phyloP scores from a whole-genome alignment of 2,113 vertebrate genomes.

The Otocyon megalotis region DNA sequence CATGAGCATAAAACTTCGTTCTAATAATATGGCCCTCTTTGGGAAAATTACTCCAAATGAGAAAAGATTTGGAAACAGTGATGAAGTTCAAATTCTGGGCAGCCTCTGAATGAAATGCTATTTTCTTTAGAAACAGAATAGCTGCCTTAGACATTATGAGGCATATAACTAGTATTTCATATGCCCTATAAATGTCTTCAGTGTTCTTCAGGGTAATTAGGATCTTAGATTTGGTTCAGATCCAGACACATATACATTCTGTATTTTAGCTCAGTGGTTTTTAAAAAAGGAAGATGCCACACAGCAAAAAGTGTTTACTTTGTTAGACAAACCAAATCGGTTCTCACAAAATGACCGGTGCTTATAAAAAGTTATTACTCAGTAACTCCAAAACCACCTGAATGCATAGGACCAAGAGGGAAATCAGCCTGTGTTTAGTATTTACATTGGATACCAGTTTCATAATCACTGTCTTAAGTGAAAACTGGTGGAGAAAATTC shows the following conservation, averaged over 20 bases:
- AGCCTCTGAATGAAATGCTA: constrained; percentile 70
- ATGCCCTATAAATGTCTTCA: constrained; percentile 63
- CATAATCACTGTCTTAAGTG: constrained; percentile 64
- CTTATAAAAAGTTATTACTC: constrained; percentile 67
- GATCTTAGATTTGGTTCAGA: constrained; percentile 74
- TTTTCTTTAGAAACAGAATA: constrained; percentile 71
- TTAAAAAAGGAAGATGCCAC: constrained; percentile 56
- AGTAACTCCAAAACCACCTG: constrained; percentile 51
- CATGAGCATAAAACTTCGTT: constrained; percentile 29
- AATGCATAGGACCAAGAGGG: constrained; percentile 75
- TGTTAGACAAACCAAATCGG: constrained; percentile 63
- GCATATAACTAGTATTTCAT: neutral
- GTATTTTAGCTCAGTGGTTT: constrained; percentile 76
- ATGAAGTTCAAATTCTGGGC: constrained; percentile 62
- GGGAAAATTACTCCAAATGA: constrained; percentile 52
- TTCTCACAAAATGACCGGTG: constrained; percentile 74
- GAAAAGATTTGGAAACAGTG: constrained; percentile 66
- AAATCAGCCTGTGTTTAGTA: constrained; percentile 69
- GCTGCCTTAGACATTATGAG: constrained; percentile 66
- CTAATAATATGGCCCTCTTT: constrained; percentile 30
- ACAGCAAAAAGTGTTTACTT: constrained; percentile 77
- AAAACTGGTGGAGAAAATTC: constrained; percentile 84
- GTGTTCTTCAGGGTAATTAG: constrained; percentile 68
- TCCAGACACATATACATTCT: constrained; percentile 72
- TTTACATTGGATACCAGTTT: constrained; percentile 78